Evolutionary conservation across 2,888 invertebrate species (phyloP), one percentile per base, ranked within the genome.

Genomic region (Hesperia comma): DNA sequence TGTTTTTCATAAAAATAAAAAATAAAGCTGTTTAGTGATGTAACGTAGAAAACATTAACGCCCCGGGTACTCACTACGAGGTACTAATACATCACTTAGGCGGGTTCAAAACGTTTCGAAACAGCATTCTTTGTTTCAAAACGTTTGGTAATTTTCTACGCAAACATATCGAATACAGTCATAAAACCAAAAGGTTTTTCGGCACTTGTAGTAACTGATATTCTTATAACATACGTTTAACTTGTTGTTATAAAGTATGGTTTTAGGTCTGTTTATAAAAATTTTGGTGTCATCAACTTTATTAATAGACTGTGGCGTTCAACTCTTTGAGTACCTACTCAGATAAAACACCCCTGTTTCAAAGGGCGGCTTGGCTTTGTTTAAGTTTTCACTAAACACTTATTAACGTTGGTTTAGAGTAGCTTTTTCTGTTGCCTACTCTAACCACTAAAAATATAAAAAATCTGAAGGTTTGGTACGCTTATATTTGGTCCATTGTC

Each of bases 121-220:
- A 75, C 69, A 70, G 68, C 73, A 19, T 19, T 72, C 78, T 78
- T 77, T 80, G 79, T 81, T 80, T 78, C 76, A 77, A 76, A 78
- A 79, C 67, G 55, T 58, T 58, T 63, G 77, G 69, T 81, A 80
- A 81, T 77, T 75, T 67, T 8, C 57, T 67, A 71, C 58, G 63
- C 72, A 76, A 77, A 79, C 71, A 70, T 40, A 55, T 32, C 58
- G 62, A 69, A 64, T 32, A 68, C 68, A 68, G 69, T 69, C 66
- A 67, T 71, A 70, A 71, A 69, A 61, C 15, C 12, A 63, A 66
- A 70, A 63, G 49, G 17, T 33, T 26, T 37, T 55, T 55, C 66
- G 58, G 58, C 57, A 26, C 26, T 3, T 51, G 37, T 40, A 57
- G 55, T 55, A 7, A 61, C 46, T 46, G 37, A 41, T 56, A 14